Evolutionary conservation across 2,113 vertebrate species (phyloP), one percentile per base, ranked within the genome.

Genomic region (Psilopogon haemacephalus): DNA sequence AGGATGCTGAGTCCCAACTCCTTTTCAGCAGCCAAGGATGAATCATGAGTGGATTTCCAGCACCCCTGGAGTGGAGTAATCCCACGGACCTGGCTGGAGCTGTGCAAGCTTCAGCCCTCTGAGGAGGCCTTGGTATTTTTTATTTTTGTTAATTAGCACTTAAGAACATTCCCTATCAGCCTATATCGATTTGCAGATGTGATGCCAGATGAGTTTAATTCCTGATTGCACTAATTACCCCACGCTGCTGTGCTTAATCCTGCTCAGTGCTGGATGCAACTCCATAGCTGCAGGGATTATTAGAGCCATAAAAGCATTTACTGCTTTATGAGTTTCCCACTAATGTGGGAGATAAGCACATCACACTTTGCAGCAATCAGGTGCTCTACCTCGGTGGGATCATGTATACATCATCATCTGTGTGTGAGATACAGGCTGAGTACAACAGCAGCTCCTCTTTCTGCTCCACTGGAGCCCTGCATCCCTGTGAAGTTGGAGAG

Each of bases 201-300:
- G 86, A 76, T 73, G 55, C 74, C 65, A 70, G 86, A 73, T 67
- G 86, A 81, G 78, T 73, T 84, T 60, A 64, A 81, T 84, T 94
- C 32, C 70, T 70, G 65, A 64, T 76, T 35, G 60, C 0, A 4
- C 79, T 76, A 76, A 89, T 83, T 84, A 68, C 70, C 83, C 74
- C 42, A 11, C 35, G 60, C 82, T 81, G 89, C 77, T 59, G 55
- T 32, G 65, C 59, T 92, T 89, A 88, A 77, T 94, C 89, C 74
- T 73, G 74, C 64, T 11, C 73, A 5, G 42, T 24, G 40, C 30
- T 54, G 58, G 44, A 80, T 9, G 82, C 64, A 64, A 65, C 35
- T n/a, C 64, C 70, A 2, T 64, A 42, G 82, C 78, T 73, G 24
- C 55, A 11, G 83, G 75, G 79, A 68, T 73, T 87, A 15, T 64